Evolutionary conservation across 2,113 vertebrate species (phyloP).

Genomic region (Oreochromis aureus): DNA sequence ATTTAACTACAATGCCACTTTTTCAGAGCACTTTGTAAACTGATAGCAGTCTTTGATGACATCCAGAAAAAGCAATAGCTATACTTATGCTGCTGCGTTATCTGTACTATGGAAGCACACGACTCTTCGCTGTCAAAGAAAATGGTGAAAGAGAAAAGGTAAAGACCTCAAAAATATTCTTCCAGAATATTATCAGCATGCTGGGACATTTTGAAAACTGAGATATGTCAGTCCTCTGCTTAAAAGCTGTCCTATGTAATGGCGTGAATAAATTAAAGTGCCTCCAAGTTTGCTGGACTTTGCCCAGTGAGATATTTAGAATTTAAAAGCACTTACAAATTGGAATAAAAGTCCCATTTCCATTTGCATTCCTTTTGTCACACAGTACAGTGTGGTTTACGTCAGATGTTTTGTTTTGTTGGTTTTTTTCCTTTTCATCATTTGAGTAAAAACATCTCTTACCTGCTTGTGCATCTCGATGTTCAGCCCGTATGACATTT

Average conservation of each 20-base stretch:
- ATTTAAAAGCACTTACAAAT: background rate
- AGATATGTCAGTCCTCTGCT: background rate
- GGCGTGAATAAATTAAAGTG: background rate
- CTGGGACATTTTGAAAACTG: background rate
- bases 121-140: background rate
- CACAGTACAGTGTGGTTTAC: background rate
- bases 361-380: background rate
- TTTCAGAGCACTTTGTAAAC: background rate
- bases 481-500: conserved; percentile 97
- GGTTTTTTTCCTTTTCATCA: background rate
- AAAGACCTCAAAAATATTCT: background rate
- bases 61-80: background rate
- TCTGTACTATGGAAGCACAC: background rate
- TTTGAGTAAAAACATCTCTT: conserved; percentile 35
- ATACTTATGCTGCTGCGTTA: background rate
- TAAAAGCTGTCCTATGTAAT: background rate
- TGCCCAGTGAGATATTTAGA: background rate
- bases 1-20: background rate
- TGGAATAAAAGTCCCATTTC: background rate
- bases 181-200: background rate
- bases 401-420: background rate
- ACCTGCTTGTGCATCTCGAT: conserved; percentile 99
- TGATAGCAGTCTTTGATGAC: background rate
- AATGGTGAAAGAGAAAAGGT: background rate
- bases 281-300: background rate